Conservation (phyloP, 2,113 vertebrate genomes). For the Sceloporus undulatus region DNA sequence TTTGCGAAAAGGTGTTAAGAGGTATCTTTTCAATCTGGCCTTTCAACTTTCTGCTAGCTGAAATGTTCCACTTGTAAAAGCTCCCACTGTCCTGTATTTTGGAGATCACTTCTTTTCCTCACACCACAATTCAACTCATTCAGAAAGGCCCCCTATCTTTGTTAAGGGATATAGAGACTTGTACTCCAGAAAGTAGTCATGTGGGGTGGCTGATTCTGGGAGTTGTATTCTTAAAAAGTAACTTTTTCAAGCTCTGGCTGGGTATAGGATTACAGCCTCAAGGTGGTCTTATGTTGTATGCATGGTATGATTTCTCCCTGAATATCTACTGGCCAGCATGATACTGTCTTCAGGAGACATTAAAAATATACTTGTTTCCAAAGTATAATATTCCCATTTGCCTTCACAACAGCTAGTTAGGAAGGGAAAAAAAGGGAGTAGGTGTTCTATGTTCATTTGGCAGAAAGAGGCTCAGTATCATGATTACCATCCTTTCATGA, state of each 20-base stretch:
- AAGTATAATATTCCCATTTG: neutral
- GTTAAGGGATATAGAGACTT: too few species aligned
- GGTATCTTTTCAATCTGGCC: too few species aligned
- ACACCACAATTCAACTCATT: too few species aligned
- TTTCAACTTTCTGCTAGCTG: too few species aligned
- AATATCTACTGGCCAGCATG: neutral
- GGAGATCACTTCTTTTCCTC: too few species aligned
- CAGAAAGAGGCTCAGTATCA: neutral
- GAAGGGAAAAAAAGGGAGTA: neutral
- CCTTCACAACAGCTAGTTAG: neutral
- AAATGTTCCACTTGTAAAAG: too few species aligned
- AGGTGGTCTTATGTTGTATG: neutral
- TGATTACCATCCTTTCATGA: slow-evolving; percentile 1
- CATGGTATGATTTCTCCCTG: neutral
- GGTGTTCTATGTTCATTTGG: neutral
- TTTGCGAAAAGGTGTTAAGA: too few species aligned
- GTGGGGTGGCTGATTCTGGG: too few species aligned
- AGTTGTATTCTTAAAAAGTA: too few species aligned
- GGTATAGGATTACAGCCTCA: neutral
- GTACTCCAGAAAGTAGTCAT: too few species aligned
- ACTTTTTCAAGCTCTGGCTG: neutral
- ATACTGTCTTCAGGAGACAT: neutral
- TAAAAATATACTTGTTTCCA: neutral
- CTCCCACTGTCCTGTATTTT: too few species aligned
- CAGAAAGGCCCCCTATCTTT: too few species aligned